A percentile compares a stretch with the other conserved stretches of the same genome.
phyloP scores from a whole-genome alignment of 2,797 vertebrate genomes.

The Zenarchopterus dispar region DNA sequence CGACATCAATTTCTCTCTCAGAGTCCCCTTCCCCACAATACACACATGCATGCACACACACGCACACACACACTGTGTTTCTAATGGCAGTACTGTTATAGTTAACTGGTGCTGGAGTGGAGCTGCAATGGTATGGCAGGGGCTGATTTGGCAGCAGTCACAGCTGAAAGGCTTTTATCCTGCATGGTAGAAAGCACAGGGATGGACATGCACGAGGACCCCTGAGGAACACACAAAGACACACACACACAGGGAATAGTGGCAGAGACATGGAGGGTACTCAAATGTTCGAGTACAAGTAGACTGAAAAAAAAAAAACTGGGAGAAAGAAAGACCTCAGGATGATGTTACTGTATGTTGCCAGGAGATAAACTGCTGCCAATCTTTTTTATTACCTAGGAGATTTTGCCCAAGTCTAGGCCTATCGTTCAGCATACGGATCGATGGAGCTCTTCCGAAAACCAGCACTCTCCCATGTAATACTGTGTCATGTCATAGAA shows the following conservation, averaged over 20 bases:
- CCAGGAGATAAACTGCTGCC: constrained; percentile 58
- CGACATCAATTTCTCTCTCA: constrained; percentile 29
- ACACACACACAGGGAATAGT: constrained; percentile 23
- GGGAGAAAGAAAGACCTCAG: constrained; percentile 26
- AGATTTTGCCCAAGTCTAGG: constrained; percentile 43
- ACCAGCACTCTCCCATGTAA: constrained; percentile 42
- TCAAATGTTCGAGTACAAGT: constrained; percentile 55
- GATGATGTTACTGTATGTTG: constrained; percentile 55
- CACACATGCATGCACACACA: constrained; percentile 10
- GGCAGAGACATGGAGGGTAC: constrained; percentile 46
- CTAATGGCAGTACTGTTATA: constrained; percentile 71
- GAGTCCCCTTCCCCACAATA: background rate
- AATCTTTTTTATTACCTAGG: constrained; percentile 45
- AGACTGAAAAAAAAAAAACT: constrained; percentile 27
- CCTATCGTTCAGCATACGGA: constrained; percentile 51
- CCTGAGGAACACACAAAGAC: constrained; percentile 43
- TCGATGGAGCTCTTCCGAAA: constrained; percentile 63
- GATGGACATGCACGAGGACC: constrained; percentile 72
- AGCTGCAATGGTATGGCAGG: constrained; percentile 68
- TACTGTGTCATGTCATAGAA: constrained; percentile 47
- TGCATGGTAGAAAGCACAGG: constrained; percentile 74
- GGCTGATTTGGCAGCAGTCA: constrained; percentile 78
- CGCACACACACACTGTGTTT: constrained; percentile 17
- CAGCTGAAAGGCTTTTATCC: constrained; percentile 81
- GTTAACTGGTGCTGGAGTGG: constrained; percentile 72